phyloP scores from a whole-genome alignment of 2,797 vertebrate species.

The Ispidina picta region DNA sequence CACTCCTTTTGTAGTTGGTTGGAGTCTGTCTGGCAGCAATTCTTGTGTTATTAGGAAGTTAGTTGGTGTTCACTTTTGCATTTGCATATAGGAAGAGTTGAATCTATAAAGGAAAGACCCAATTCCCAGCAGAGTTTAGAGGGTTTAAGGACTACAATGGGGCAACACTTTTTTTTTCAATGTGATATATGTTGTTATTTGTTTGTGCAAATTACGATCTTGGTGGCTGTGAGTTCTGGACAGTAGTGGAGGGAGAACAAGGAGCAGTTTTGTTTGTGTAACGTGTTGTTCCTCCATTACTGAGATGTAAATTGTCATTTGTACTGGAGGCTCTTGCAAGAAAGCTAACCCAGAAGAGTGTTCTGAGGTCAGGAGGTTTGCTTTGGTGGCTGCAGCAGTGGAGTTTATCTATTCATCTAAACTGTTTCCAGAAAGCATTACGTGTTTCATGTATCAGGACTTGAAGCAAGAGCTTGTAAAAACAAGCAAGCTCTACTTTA shows the following conservation, averaged over 20 bases:
- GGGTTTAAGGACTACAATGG: background rate
- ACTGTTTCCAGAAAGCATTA: background rate
- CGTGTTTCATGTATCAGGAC: background rate
- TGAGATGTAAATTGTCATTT: background rate
- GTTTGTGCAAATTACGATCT: background rate
- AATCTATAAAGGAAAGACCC: background rate
- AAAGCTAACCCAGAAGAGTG: background rate
- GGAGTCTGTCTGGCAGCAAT: background rate
- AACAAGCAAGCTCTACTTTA: background rate
- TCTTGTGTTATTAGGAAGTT: background rate
- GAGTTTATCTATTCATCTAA: background rate
- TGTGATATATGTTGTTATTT: background rate
- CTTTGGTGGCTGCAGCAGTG: background rate
- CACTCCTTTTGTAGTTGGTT: background rate
- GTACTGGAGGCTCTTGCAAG: background rate
- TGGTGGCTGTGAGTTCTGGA: background rate
- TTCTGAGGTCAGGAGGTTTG: background rate
- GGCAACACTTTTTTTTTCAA: background rate
- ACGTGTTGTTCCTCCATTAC: background rate
- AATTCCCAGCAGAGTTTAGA: background rate
- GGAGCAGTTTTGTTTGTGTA: background rate
- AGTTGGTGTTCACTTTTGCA: background rate
- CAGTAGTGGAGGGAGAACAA: background rate
- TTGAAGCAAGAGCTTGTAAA: background rate
- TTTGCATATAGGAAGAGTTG: background rate